phyloP scores from a whole-genome alignment of 2,888 invertebrate genomes.

The Ischnus inquisitorius region DNA sequence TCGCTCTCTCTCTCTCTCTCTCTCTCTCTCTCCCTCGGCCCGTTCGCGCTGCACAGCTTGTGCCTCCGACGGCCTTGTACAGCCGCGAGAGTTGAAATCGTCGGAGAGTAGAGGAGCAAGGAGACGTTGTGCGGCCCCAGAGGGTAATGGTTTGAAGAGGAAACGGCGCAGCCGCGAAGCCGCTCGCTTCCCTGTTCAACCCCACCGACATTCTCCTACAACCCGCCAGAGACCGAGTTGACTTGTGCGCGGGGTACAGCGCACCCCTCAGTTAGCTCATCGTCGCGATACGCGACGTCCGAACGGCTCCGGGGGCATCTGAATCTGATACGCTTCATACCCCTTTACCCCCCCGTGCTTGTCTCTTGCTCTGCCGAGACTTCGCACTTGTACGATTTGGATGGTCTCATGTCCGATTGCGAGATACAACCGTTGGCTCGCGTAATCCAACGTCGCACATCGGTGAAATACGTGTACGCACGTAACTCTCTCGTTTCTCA shows the following conservation, averaged over 20 bases:
- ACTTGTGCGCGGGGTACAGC: constrained; percentile 74
- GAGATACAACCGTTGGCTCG: background rate
- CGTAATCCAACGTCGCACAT: background rate
- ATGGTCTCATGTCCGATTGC: background rate
- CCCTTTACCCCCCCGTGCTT: background rate
- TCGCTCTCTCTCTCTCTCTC: too few relatives aligned
- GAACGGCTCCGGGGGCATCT: constrained; percentile 19
- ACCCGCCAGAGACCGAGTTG: constrained; percentile 74
- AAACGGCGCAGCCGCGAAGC: constrained; percentile 81
- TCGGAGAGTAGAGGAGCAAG: constrained; percentile 55
- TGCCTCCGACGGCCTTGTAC: constrained; percentile 20
- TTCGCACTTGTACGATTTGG: background rate
- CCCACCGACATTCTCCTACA: constrained; percentile 66
- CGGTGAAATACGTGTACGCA: background rate
- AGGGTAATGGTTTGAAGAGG: constrained; percentile 79
- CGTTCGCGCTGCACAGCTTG: constrained; percentile 31
- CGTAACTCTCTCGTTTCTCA: background rate
- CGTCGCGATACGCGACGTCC: constrained; percentile 66
- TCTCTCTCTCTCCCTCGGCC: too few relatives aligned
- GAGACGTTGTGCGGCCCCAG: constrained; percentile 27
- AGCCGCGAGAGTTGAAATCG: constrained; percentile 53
- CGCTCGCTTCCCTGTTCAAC: constrained; percentile 73
- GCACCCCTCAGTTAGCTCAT: constrained; percentile 66
- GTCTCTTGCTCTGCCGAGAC: background rate
- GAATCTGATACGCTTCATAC: constrained; percentile 23